Evolutionary conservation across 2,797 vertebrate species (phyloP), one percentile per base, ranked within the genome.

Genomic region (Delichon dasypus): DNA sequence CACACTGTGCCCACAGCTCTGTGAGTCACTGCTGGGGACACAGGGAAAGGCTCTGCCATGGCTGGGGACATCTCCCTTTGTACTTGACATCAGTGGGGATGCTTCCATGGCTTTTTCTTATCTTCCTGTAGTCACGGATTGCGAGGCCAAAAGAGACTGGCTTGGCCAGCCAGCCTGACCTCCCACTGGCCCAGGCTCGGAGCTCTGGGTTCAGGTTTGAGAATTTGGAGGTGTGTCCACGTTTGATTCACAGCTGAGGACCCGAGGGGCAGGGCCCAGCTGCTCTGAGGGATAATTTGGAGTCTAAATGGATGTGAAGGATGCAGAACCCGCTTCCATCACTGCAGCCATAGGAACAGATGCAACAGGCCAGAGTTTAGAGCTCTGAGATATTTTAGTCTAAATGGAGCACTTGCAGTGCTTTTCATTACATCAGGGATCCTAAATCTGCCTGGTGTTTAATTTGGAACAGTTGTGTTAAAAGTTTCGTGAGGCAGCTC

Each of bases 51-150:
- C 53, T 81, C 57, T 40, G 80, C 45, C 18, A 2, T 8, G 36
- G 26, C 55, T 21, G 32, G 0, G 1, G 13, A 45, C 27, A 16
- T 17, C 45, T 86, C 36, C 75, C 67, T 38, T 40, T 17, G 2
- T 1, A 9, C 25, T 2, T 64, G 53, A 53, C 0, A 0, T 38
- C 76, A 55, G 6, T 13, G 16, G 16, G 40, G 71, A 16, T 9
- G 48, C 38, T 16, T 65, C 22, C 74, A 76, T 4, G n/a, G 16
- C 36, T 82, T 44, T 58, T 75, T 38, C 66, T 80, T 44, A 7
- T 55, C 65, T 54, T 40, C 15, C 11, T 9, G 47, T 1, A 16
- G 36, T 11, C 64, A 44, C 11, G 51, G 55, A 36, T 4, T 29
- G 27, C 57, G 42, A 38, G n/a, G 50, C 40, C 44, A 36, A 38